These are phyloP conservation scores for Sebastes aleutianus DNA, from an alignment of 2,797 vertebrate genomes.

Conservation along the genomic window DNA sequence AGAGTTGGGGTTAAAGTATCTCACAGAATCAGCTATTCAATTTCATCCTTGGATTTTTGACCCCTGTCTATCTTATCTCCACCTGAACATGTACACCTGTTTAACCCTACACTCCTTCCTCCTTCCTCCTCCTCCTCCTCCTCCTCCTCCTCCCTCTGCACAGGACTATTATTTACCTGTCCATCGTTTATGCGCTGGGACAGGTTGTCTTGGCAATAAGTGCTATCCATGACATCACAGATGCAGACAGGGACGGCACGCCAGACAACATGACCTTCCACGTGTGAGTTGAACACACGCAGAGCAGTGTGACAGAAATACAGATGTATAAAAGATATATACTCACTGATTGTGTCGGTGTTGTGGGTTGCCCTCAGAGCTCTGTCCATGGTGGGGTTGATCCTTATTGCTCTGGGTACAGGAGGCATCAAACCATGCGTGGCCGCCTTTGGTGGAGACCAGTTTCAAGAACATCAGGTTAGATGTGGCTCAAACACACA, in stretches of 20 bases:
- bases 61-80: conserved; percentile 23
- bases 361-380: conserved; percentile 66
- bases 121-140: neutral
- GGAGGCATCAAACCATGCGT: conserved; percentile 99
- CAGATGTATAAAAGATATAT: no score
- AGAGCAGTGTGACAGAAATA: fast-evolving
- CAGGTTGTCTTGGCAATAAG: conserved; percentile 86
- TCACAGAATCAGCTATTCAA: neutral
- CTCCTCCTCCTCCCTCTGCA: conserved; percentile 10
- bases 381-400: conserved; percentile 88
- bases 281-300: conserved; percentile 82
- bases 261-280: conserved; percentile 79
- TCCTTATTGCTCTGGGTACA: conserved; percentile 92
- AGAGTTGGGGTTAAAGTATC: neutral
- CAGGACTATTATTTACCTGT: conserved; percentile 94
- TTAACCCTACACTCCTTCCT: neutral
- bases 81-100: neutral
- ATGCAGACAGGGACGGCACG: conserved; percentile 74
- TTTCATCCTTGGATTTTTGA: conserved; percentile 21
- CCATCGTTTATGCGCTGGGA: conserved; percentile 88
- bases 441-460: conserved; percentile 95
- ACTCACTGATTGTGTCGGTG: neutral
- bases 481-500: neutral
- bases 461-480: conserved; percentile 94
- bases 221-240: conserved; percentile 88